Percentiles rank a stretch among this genome's conserved stretches.
These are phyloP conservation scores for Cranoglanis bouderius DNA, from an alignment of 2,113 vertebrate genomes.

Conservation along the genomic window DNA sequence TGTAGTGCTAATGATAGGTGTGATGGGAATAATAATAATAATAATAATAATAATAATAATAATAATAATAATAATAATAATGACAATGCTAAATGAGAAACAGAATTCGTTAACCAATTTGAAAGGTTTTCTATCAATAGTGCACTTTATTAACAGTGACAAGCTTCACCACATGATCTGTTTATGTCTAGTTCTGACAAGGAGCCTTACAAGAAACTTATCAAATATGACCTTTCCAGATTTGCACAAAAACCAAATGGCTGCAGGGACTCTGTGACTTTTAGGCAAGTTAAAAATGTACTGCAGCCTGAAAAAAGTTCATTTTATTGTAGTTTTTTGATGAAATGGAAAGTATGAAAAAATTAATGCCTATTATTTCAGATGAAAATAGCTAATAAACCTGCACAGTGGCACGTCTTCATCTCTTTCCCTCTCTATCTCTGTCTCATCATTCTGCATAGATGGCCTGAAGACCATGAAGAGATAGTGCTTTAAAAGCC, in stretches of 20 bases:
- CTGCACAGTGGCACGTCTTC: neutral
- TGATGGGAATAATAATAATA: neutral
- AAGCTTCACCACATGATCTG: neutral
- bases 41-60: neutral
- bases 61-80: slow-evolving; percentile 2
- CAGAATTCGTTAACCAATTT: neutral
- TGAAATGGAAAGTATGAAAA: neutral
- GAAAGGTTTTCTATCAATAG: neutral
- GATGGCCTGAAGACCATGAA: slow-evolving; percentile 19
- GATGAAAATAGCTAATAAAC: slow-evolving; percentile 11
- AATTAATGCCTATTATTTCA: neutral
- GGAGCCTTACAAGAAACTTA: slow-evolving; percentile 1
- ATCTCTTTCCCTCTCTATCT: neutral
- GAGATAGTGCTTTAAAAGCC: slow-evolving; percentile 39
- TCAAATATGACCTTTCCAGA: slow-evolving; percentile 35
- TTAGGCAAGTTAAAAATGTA: slow-evolving; percentile 12
- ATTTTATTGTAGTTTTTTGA: neutral
- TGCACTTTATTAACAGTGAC: neutral
- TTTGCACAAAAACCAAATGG: slow-evolving; percentile 15
- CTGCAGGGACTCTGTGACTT: neutral
- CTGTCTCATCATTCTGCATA: neutral
- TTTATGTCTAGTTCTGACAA: slow-evolving; percentile 18
- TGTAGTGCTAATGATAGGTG: neutral
- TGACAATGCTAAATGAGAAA: neutral
- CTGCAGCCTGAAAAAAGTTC: neutral